These are phyloP conservation scores for Lochmaea crataegi DNA, from an alignment of 2,888 invertebrate genomes.

Conservation along the genomic window DNA sequence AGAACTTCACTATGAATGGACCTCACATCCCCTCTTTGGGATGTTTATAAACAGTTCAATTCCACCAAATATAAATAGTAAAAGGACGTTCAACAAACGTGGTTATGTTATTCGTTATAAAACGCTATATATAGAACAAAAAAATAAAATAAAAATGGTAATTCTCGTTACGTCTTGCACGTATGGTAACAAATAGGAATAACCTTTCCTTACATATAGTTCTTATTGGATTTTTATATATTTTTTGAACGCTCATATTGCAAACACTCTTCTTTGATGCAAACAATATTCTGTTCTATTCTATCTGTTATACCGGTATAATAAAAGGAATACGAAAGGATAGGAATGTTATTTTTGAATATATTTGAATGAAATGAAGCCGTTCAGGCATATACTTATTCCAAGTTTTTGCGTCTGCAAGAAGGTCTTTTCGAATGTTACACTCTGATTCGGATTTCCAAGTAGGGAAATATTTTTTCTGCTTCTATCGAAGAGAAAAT, in stretches of 20 bases:
- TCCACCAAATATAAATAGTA: too few species aligned
- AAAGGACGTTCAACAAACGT: too few species aligned
- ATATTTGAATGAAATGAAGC: slow-evolving; percentile 39
- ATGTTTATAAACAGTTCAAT: too few species aligned
- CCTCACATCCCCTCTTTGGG: too few species aligned
- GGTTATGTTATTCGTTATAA: too few species aligned
- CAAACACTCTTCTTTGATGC: slow-evolving; percentile 31
- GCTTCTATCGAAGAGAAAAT: background rate
- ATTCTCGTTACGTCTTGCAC: slow-evolving; percentile 35
- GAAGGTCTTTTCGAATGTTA: background rate
- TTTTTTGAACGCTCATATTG: slow-evolving; percentile 33
- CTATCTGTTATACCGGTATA: slow-evolving; percentile 28
- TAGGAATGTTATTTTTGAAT: slow-evolving; percentile 40
- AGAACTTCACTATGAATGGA: too few species aligned
- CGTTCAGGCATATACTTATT: slow-evolving; percentile 33
- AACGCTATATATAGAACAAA: background rate
- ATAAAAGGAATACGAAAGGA: slow-evolving; percentile 37
- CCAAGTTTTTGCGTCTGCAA: slow-evolving; percentile 25
- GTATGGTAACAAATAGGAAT: slow-evolving; percentile 38
- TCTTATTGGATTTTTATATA: slow-evolving; percentile 40
- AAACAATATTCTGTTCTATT: slow-evolving; percentile 37
- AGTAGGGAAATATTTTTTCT: background rate
- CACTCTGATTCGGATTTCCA: slow-evolving; percentile 2
- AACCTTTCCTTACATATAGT: slow-evolving; percentile 36
- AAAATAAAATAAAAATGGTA: slow-evolving; percentile 30